Evolutionary conservation across 2,797 vertebrate genomes (phyloP).

Genomic region (Sphenopsis melanotis): DNA sequence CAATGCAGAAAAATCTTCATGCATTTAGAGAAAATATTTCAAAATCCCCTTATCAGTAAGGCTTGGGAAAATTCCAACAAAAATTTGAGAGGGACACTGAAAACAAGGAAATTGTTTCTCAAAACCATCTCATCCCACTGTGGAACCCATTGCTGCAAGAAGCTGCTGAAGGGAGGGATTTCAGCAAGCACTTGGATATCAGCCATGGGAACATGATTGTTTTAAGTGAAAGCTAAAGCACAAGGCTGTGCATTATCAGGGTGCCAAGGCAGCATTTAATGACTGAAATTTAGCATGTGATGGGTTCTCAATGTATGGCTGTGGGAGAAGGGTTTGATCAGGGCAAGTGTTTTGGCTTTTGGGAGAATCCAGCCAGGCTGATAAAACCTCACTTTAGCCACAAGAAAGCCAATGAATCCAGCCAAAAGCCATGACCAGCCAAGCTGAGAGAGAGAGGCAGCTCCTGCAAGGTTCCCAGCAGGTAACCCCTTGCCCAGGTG

Average conservation of each 20-base stretch:
- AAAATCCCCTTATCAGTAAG: not conserved
- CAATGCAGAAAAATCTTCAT: not conserved
- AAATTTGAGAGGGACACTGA: not conserved
- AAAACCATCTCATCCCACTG: not conserved
- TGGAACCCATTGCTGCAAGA: not conserved
- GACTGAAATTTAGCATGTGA: not conserved
- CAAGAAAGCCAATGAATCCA: not conserved
- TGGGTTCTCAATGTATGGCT: not conserved
- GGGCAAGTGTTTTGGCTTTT: not conserved
- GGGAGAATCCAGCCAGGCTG: not conserved
- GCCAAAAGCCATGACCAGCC: not conserved
- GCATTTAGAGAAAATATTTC: not conserved
- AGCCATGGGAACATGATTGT: not conserved
- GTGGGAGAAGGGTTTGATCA: not conserved
- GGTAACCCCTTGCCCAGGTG: not conserved
- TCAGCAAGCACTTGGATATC: not conserved
- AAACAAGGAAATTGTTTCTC: not conserved
- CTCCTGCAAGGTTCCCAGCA: not conserved
- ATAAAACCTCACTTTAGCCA: not conserved
- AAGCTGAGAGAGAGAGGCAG: not conserved
- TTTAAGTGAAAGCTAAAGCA: not conserved
- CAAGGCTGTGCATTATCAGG: not conserved
- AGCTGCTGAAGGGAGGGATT: rapidly evolving
- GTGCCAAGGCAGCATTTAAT: not conserved
- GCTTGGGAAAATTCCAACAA: not conserved